Evolutionary conservation across 2,888 invertebrate genomes (phyloP), one percentile per base, ranked within the genome.

Genomic region (Atherix ibis): DNA sequence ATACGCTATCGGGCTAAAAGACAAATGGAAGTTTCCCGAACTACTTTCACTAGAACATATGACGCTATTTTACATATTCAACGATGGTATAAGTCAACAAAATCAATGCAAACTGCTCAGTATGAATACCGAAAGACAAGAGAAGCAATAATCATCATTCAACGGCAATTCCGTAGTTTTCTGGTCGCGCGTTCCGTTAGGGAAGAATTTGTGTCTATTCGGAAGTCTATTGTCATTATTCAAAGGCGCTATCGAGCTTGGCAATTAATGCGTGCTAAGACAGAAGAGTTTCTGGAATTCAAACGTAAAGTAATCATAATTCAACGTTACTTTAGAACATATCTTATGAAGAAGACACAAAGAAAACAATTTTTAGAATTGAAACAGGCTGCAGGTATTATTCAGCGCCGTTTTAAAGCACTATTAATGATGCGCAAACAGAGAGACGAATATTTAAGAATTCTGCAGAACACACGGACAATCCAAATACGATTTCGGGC

Each of bases 341-440:
- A 30, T 18, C n/a, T 5, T 12, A 5, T 32, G 14, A 46, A 46
- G 44, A 38, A 36, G 24, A 22, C 10, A 8, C 22, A 22, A 10
- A 6, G 10, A 10, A 10, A 6, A 10, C 6, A 22, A 22, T 22
- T 22, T 22, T 8, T 10, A 8, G 22, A 10, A 10, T 10, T 22
- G 6, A 6, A 10, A 10, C 22, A 10, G 6, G 22, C 22, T 22
- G 22, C 10, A 8, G 22, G 6, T 6, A 8, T 6, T 22, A 22
- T 22, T 22, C 68, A 67, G 40, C 48, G 43, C 36, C 47, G 50
- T 25, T 62, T 54, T 46, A 56, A 61, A 34, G 51, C 51, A 6
- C 45, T 34, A 5, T 32, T 35, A 18, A 8, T 28, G 2, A 42
- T 31, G 19, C 38, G 38, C 36, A n/a, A 18, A 10, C 27, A 38